Percentiles rank a stretch among this genome's conserved stretches.
These are phyloP conservation scores for Diplodus puntazzo DNA, from an alignment of 2,797 vertebrate species.

Conservation along the genomic window DNA sequence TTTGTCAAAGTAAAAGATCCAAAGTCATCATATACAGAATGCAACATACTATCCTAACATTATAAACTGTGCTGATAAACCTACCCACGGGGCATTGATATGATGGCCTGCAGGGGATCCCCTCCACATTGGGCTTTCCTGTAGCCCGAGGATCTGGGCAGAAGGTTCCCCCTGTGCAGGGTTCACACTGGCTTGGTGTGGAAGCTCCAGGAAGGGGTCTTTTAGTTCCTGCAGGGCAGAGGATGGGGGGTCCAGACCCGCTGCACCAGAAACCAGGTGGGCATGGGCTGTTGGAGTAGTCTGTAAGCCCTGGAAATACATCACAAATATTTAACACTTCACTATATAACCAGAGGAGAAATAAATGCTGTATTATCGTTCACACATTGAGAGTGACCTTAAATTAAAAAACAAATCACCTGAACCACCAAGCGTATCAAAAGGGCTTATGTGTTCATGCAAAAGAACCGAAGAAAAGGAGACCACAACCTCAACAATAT, in stretches of 20 bases:
- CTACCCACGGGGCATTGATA: conserved; percentile 91
- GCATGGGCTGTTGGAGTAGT: conserved; percentile 85
- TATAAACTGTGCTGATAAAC: conserved; percentile 19
- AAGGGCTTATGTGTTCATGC: conserved; percentile 17
- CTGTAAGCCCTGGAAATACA: conserved; percentile 76
- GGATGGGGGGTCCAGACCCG: conserved; percentile 84
- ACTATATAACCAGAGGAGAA: background rate
- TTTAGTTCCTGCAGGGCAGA: conserved; percentile 91
- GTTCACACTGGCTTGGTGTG: conserved; percentile 84
- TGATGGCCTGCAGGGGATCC: conserved; percentile 87
- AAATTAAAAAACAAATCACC: conserved; percentile 12
- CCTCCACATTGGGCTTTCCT: conserved; percentile 85
- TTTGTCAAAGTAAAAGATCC: conserved; percentile 2
- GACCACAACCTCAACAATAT: conserved; percentile 17
- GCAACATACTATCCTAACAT: background rate
- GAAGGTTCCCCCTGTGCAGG: conserved; percentile 87
- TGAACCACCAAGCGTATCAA: conserved; percentile 11
- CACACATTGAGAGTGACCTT: background rate
- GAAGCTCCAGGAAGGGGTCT: conserved; percentile 87
- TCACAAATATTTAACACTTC: background rate
- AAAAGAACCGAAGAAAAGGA: background rate
- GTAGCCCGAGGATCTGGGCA: conserved; percentile 87
- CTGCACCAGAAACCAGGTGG: conserved; percentile 94
- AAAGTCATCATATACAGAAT: background rate
- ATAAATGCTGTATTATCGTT: conserved; percentile 1